Evolutionary conservation across 1,140 invertebrate genomes (phyloP), one percentile per base, ranked within the genome.

Genomic region (Tetramorium alpestre): DNA sequence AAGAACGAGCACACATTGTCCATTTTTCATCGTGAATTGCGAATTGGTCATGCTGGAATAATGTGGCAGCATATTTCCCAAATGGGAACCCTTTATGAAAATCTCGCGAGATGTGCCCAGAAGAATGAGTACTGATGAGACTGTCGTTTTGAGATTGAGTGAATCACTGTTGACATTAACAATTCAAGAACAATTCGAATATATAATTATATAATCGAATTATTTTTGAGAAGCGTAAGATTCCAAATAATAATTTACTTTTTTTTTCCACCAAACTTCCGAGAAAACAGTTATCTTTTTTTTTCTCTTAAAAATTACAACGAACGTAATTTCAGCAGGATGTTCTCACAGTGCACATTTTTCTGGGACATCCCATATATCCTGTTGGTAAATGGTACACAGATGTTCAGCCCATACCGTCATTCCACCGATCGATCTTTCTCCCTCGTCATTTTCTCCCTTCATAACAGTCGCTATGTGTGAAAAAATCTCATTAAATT

Each of bases 401-500:
- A 56, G 64, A 84, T 60, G 25, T 75, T 60, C 25, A 49, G 41
- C n/a, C 41, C 18, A 75, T 75, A 60, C 44, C 56, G n/a, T 84
- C 80, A 84, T 62, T 84, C 41, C 80, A 60, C 60, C 69, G 25
- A 38, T 25, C 54, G 41, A 84, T 73, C 54, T 82, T 82, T 41
- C 22, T 28, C 69, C 41, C 25, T 58, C 49, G 54, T 84, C 54
- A 75, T 60, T 75, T 73, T 73, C 80, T 84, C 69, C 54, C 51
- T 75, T 84, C 41, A 25, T 75, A 60, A 69, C 22, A 49, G 41
- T 75, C 69, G 33, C 41, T 75, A 38, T 49, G 18, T 76, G 62
- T 49, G 22, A 44, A 41, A 41, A 82, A 72, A 73, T 84, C 80
- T 84, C 80, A 41, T 84, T 84, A 73, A 60, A 62, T 60, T 82